Percentiles rank a stretch among this genome's conserved stretches.
Conservation (phyloP, 2,113 vertebrate genomes). For the Odobenus rosmarus region DNA sequence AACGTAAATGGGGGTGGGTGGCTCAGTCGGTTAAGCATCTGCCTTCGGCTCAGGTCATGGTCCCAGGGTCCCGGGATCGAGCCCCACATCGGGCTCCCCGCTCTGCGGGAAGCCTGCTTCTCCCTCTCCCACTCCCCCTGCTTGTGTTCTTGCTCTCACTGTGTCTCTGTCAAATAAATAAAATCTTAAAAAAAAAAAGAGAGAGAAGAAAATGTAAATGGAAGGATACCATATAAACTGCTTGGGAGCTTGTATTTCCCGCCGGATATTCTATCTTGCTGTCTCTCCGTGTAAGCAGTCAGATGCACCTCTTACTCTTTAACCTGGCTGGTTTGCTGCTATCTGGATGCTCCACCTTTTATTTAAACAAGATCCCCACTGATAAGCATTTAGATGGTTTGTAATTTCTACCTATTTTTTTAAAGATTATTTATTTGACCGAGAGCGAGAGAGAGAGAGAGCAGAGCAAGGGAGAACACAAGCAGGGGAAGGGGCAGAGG, state of each 20-base stretch:
- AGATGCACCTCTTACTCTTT: not conserved
- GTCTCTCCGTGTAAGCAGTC: not conserved
- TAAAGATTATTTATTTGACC: not conserved
- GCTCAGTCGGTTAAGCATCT: not conserved
- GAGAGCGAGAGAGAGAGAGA: not conserved
- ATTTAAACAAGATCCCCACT: not conserved
- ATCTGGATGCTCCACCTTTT: not conserved
- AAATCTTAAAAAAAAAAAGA: not conserved
- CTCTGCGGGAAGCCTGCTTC: not conserved
- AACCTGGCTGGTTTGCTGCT: not conserved
- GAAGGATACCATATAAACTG: not conserved
- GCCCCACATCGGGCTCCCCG: fast-evolving
- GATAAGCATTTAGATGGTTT: not conserved
- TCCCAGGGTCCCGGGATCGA: not conserved
- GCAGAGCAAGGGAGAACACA: not conserved
- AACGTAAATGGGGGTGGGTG: not conserved
- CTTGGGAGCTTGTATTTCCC: not conserved
- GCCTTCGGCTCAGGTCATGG: not conserved
- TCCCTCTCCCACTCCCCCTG: not conserved
- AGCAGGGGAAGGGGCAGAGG: not conserved
- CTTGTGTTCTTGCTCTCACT: not conserved
- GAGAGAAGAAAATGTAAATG: not conserved
- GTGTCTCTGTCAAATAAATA: not conserved
- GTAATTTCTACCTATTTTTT: not conserved
- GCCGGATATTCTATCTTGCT: not conserved